Evolutionary conservation across 2,888 invertebrate genomes (phyloP).

Genomic region (Chouioia cunea): DNA sequence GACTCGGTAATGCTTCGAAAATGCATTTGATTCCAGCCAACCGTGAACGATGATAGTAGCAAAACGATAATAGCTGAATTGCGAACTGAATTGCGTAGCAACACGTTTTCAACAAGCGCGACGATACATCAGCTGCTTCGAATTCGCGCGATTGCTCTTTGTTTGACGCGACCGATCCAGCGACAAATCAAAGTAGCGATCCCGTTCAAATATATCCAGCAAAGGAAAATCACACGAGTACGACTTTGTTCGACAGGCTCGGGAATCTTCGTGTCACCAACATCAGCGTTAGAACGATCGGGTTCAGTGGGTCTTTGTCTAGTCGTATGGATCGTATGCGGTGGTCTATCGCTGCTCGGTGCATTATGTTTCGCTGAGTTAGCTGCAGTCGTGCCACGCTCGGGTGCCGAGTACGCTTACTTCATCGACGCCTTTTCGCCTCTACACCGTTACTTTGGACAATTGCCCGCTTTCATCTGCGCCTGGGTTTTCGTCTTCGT

Average conservation of each 20-base stretch:
- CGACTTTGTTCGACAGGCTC: conserved; percentile 70
- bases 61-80: too few species aligned
- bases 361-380: conserved; percentile 86
- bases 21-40: too few species aligned
- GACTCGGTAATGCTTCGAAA: too few species aligned
- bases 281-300: conserved; percentile 80
- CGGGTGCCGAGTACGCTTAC: conserved; percentile 87
- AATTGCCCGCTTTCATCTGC: conserved; percentile 80
- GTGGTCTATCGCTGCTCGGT: conserved; percentile 83
- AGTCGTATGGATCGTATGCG: conserved; percentile 83
- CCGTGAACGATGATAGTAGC: too few species aligned
- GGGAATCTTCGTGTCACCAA: conserved; percentile 88
- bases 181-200: too few species aligned
- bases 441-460: conserved; percentile 78
- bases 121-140: too few species aligned
- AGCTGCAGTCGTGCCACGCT: conserved; percentile 82
- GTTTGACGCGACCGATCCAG: too few species aligned
- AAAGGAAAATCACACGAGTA: background rate
- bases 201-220: too few species aligned
- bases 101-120: too few species aligned
- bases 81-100: too few species aligned
- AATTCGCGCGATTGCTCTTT: too few species aligned
- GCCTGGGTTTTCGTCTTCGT: conserved; percentile 84
- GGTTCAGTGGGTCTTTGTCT: conserved; percentile 86
- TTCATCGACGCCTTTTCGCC: conserved; percentile 81